Evolutionary conservation across 2,888 invertebrate species (phyloP), one percentile per base, ranked within the genome.

Genomic region (Poecilus cupreus): DNA sequence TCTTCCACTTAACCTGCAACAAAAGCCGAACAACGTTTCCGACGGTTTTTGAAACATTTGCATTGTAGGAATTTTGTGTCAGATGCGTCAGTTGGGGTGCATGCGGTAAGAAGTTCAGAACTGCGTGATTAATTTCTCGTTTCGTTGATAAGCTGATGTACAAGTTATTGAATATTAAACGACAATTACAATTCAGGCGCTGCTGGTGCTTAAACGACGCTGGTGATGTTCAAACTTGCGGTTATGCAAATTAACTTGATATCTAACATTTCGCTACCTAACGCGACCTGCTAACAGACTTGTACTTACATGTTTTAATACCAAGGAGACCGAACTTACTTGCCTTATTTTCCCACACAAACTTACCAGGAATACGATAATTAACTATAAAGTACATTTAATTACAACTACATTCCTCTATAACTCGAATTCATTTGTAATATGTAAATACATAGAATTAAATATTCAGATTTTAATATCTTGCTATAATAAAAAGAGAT

Each of bases 131-230:
- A 72, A 72, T 46, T 72, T 22, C 72, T 22, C 72, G 24, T 72
- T 72, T 46, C 11, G 43, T 46, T 72, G 24, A 72, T 72, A 46
- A 72, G 46, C 72, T 72, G 22, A 72, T 46, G 43, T 72, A 72
- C 72, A 72, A 72, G 72, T 72, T 72, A 72, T 72, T 72, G 72
- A 72, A 72, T 72, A 72, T 72, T 72, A 72, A 72, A 46, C 72
- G 43, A 43, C 46, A 46, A 72, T 72, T 46, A 72, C 72, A 46
- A 46, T 72, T 72, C 72, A 72, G 72, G 46, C 72, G n/a, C 46
- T 24, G n/a, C 3, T 24, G 72, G 72, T 46, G 46, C 46, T 72
- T 72, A 46, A 72, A 72, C 68, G 68, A 20, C 18, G 46, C 22
- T 24, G 72, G 43, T 72, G 70, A 72, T 72, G 72, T 72, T 72